Evolutionary conservation across 2,888 invertebrate species (phyloP), one percentile per base, ranked within the genome.

Genomic region (Apotomis turbidana): DNA sequence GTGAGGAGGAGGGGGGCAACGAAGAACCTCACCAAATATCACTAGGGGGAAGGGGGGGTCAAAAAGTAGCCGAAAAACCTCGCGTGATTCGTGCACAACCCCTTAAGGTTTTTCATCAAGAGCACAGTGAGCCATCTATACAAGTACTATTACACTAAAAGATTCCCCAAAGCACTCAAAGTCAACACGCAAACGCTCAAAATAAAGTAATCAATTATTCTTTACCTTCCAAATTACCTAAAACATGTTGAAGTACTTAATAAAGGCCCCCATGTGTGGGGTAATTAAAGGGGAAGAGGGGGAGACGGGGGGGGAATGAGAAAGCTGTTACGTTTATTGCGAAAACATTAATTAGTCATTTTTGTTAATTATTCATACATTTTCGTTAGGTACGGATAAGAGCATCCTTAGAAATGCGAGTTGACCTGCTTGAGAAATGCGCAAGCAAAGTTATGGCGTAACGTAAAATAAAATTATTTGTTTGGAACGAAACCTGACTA

Each of bases 351-450:
- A 70, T 66, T 27, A 66, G 44, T 66, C 12, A 66, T 66, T 71
- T 71, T 71, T 71, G 70, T 60, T 71, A 71, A 71, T 64, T 66
- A 66, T 66, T 63, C 59, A 60, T 66, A 60, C 54, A 52, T 60
- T 15, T 66, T 66, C 64, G 59, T 70, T 64, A n/a, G n/a, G n/a
- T n/a, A 64, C 44, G 52, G 27, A 15, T 38, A n/a, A 70, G 52
- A 52, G 41, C 12, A 13, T 27, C 36, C 38, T 62, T 51, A 8
- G 36, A 13, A 41, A 52, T 13, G 49, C 9, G 49, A 10, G 10
- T 49, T 49, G 9, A 49, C 49, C 49, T 6, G 9, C 49, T 49
- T 49, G 49, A 4, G 10, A 44, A 44, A 27, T 27, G 27, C 27
- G 27, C 27, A 27, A 27, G 27, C 27, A 27, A 27, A 27, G 27